Evolutionary conservation across 2,113 vertebrate species (phyloP), one percentile per base, ranked within the genome.

Genomic region (Tylochromis polylepis): DNA sequence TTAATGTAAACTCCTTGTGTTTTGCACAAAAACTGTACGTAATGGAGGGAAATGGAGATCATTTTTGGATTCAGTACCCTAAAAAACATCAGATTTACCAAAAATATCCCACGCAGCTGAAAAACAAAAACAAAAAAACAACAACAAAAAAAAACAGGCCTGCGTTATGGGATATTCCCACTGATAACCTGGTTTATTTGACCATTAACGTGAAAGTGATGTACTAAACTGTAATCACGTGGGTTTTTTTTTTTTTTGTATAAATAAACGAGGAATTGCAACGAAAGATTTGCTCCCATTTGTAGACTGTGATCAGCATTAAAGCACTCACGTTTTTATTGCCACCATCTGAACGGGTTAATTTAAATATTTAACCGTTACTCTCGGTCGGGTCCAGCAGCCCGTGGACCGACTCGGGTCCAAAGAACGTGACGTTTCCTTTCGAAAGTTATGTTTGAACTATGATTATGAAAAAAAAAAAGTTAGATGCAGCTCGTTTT

Each of bases 341-440:
- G 7, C 49, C 16, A 18, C 15, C 9, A 18, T 18, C 18, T 53
- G 49, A 53, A 53, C 8, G 8, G 49, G 18, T 53, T 9, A 3
- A 8, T 18, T 8, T 18, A 51, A 49, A 49, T 16, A 20, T 53
- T 9, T 53, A 20, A 20, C 9, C 5, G 2, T 46, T 72, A 11
- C 67, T 43, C n/a, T 70, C 8, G 0, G 36, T 70, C 0, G 1
- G 7, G 11, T 67, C 36, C 38, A 6, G 38, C 65, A 11, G 8
- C 8, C 22, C 11, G 1, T 0, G 0, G 36, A 43, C 65, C 3
- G 8, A 24, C 65, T 14, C 8, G 8, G 8, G 65, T n/a, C 31
- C 60, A 12, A n/a, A 65, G 31, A 65, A 65, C 7, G 31, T n/a
- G 59, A n/a, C 31, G 31, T 62, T 7, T 62, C 10, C 31, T 62